These are phyloP conservation scores for Caradrina clavipalpis DNA, from an alignment of 2,888 invertebrate species.

Conservation along the genomic window DNA sequence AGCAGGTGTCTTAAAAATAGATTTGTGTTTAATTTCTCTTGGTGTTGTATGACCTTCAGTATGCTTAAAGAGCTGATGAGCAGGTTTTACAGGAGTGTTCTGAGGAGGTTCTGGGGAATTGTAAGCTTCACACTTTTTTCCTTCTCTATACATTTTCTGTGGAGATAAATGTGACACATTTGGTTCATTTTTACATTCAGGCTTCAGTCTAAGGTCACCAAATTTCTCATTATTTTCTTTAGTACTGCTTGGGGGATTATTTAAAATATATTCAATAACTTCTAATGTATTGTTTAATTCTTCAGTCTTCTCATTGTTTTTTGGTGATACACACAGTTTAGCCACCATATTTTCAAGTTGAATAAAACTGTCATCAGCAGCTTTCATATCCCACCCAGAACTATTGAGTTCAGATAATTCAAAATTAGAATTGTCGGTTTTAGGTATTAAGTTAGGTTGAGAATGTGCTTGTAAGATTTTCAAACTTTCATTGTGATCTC, in stretches of 20 bases:
- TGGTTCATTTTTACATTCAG: constrained; percentile 24
- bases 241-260: constrained; percentile 67
- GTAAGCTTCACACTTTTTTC: constrained; percentile 16
- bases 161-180: constrained; percentile 21
- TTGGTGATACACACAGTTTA: constrained; percentile 67
- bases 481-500: constrained; percentile 69
- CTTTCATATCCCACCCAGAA: constrained; percentile 62
- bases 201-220: constrained; percentile 16
- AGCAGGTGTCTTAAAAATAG: constrained; percentile 76
- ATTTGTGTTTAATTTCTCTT: constrained; percentile 55
- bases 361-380: constrained; percentile 78
- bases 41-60: constrained; percentile 53
- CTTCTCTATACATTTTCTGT: constrained; percentile 23
- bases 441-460: constrained; percentile 73
- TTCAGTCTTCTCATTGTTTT: constrained; percentile 56
- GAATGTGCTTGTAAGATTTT: constrained; percentile 81
- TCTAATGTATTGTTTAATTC: constrained; percentile 79
- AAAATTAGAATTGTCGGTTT: constrained; percentile 23
- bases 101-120: constrained; percentile 40
- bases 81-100: constrained; percentile 67
- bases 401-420: constrained; percentile 47
- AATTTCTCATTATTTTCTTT: constrained; percentile 24
- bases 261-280: constrained; percentile 78
- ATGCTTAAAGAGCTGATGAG: constrained; percentile 42
- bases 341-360: constrained; percentile 76